Evolutionary conservation across 2,113 vertebrate species (phyloP), one percentile per base, ranked within the genome.

Genomic region (Macrotus californicus): DNA sequence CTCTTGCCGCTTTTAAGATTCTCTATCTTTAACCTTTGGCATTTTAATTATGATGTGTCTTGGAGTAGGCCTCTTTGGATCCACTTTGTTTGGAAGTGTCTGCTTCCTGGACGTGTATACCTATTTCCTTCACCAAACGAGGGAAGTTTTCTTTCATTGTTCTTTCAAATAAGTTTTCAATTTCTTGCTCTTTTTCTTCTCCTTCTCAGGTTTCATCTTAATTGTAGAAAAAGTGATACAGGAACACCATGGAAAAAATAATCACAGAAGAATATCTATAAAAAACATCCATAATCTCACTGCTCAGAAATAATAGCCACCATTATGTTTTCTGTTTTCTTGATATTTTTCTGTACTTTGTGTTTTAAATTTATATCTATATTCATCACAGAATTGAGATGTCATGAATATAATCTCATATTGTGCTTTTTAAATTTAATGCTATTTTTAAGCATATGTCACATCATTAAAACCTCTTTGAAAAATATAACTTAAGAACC

Each of bases 331-430:
- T 19, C 48, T 39, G 14, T 83, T 77, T 86, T 70, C 50, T 92
- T 87, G 36, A 50, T 84, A 64, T 29, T 89, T 75, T 77, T 89
- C 72, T 70, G 24, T 69, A 39, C 41, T 81, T 81, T 94, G n/a
- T 72, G 11, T 52, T 52, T 79, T 83, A 16, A 48, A 70, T 66
- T 95, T 81, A 52, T 92, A 88, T 39, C 43, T 70, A 26, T 70
- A 21, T 64, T 96, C 72, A 79, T 96, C 77, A 76, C 0, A 61
- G 34, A 91, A 89, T 91, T 88, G 75, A 83, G 67, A 75, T 89
- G 16, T 1, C 72, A 1, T 67, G 59, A 31, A 48, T 86, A 61
- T 18, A 50, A 48, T 50, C 93, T 86, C n/a, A 77, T 81, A 46
- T 59, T 54, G 46, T 66, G 24, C 22, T 61, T 86, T 87, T 67